A percentile compares a stretch with the other conserved stretches of the same genome.
Conservation (phyloP, 2,888 invertebrate genomes). For the Cotesia congregata region DNA sequence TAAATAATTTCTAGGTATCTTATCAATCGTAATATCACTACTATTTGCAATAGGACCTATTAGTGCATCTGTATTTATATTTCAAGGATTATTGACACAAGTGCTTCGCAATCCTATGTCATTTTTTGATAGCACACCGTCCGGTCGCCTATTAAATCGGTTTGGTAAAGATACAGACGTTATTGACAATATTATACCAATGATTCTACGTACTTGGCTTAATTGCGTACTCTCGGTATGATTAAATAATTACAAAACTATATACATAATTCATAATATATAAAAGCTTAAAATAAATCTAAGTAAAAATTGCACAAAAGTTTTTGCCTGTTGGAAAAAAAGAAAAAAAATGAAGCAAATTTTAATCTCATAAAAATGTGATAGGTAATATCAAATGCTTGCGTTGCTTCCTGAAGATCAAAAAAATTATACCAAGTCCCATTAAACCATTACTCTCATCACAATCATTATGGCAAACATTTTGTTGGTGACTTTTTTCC, state of each 20-base stretch:
- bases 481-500: background rate
- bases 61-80: constrained; percentile 75
- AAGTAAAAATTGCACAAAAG: too few relatives aligned
- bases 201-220: constrained; percentile 71
- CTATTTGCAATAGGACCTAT: constrained; percentile 75
- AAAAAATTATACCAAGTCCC: background rate
- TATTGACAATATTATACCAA: constrained; percentile 76
- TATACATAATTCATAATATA: too few relatives aligned
- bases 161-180: constrained; percentile 79
- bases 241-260: constrained; percentile 31
- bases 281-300: too few relatives aligned
- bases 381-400: constrained; percentile 9
- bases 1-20: constrained; percentile 67
- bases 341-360: background rate
- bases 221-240: constrained; percentile 63
- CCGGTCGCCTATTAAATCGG: constrained; percentile 79
- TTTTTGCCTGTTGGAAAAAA: background rate
- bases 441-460: background rate
- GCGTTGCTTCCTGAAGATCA: constrained; percentile 15
- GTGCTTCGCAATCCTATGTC: constrained; percentile 77
- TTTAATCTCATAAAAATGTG: background rate
- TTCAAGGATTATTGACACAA: constrained; percentile 73
- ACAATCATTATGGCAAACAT: background rate
- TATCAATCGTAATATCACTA: constrained; percentile 73
- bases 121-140: constrained; percentile 81